These are phyloP conservation scores for Oophaga pumilio DNA, from an alignment of 2,113 vertebrate genomes.

Conservation along the genomic window DNA sequence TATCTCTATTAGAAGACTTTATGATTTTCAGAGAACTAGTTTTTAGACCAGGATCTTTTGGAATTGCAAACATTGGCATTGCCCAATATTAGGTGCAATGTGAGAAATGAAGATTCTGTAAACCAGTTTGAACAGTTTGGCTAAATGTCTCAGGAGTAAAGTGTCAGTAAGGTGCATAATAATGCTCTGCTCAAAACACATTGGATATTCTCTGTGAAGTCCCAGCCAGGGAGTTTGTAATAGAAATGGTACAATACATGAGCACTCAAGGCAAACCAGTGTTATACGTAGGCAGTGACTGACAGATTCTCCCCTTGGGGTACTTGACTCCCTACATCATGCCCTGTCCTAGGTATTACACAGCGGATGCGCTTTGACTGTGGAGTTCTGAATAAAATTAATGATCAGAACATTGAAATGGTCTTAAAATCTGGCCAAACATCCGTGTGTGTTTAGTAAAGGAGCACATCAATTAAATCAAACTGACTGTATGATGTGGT, in stretches of 20 bases:
- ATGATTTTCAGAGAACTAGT: background rate
- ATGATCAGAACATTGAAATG: no score
- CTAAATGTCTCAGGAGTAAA: background rate
- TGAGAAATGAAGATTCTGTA: background rate
- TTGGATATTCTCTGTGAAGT: background rate
- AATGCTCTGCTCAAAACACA: background rate
- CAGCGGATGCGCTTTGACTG: no score
- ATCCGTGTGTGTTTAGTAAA: no score
- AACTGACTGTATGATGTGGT: no score
- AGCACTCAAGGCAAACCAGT: background rate
- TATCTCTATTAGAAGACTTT: background rate
- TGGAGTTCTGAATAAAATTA: no score
- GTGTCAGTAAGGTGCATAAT: background rate
- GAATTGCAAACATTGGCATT: background rate
- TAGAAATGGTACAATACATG: background rate
- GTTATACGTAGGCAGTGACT: no score
- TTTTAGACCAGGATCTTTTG: background rate
- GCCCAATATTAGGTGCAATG: background rate
- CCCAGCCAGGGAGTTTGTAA: background rate
- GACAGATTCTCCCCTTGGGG: no score
- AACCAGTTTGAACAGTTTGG: background rate
- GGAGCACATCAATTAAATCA: no score
- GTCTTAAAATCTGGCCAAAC: no score
- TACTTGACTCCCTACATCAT: no score
- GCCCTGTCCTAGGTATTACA: no score